Percentiles rank a stretch among this genome's conserved stretches.
phyloP scores from a whole-genome alignment of 2,113 vertebrate species.

The Zosterops pallidus region DNA sequence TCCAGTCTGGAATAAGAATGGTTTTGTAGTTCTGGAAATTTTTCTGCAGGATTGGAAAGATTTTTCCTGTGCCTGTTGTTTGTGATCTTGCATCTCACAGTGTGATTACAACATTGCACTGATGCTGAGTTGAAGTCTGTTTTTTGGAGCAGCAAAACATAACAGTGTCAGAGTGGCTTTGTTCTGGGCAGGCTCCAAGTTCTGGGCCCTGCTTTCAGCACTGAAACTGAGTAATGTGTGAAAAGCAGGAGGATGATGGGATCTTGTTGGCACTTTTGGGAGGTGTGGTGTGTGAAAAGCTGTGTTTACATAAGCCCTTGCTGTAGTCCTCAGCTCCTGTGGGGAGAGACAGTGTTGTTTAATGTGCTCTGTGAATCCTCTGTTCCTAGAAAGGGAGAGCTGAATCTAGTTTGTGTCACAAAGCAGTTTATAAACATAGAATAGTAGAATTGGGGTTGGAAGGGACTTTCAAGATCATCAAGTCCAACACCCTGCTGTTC shows the following conservation, averaged over 20 bases:
- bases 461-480: background rate
- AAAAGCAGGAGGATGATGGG: slow-evolving; percentile 1
- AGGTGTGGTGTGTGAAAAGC: background rate
- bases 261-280: background rate
- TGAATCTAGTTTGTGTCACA: background rate
- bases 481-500: background rate
- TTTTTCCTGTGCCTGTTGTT: background rate
- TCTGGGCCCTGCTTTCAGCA: background rate
- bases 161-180: background rate
- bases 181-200: background rate
- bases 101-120: background rate
- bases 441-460: background rate
- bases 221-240: background rate
- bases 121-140: background rate
- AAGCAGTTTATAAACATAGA: background rate
- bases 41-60: background rate
- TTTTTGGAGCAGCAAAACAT: background rate
- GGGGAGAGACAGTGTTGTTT: background rate
- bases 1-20: background rate
- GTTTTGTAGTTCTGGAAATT: background rate
- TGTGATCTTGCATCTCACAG: background rate
- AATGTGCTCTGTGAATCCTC: background rate
- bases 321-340: background rate
- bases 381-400: background rate
- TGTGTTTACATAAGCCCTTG: background rate